Percentiles rank a stretch among this genome's conserved stretches.
Conservation (phyloP, 1,140 invertebrate species). For the Brachionus sp. region DNA sequence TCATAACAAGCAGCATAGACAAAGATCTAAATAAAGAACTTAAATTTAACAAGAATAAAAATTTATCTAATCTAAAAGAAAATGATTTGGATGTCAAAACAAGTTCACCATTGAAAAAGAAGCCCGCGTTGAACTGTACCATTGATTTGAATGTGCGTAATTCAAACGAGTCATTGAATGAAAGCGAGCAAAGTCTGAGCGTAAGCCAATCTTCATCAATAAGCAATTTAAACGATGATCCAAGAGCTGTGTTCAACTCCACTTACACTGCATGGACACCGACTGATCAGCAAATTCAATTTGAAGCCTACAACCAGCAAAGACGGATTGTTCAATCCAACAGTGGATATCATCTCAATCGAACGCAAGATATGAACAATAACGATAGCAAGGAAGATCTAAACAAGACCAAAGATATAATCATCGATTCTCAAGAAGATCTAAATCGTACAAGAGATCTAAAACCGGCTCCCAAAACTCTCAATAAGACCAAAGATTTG, state of each 20-base stretch:
- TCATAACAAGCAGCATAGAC: constrained; percentile 40
- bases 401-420: constrained; percentile 28
- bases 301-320: not conserved
- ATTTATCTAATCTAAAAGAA: not conserved
- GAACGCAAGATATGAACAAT: constrained; percentile 31
- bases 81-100: not conserved
- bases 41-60: not conserved
- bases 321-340: not conserved
- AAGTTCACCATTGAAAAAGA: constrained; percentile 7
- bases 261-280: constrained; percentile 18
- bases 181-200: constrained; percentile 19
- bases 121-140: not conserved
- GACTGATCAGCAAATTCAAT: not conserved
- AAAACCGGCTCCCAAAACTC: not conserved
- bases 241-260: not conserved
- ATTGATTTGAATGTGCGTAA: not conserved
- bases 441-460: not conserved
- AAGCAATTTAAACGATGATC: not conserved
- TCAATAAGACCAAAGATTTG: constrained; percentile 14
- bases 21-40: constrained; percentile 39
- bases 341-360: not conserved
- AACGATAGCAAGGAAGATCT: not conserved
- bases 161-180: constrained; percentile 21
- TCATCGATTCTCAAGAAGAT: not conserved
- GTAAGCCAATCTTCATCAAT: constrained; percentile 18